These are phyloP conservation scores for Corythoichthys intestinalis DNA, from an alignment of 2,113 vertebrate species.

Conservation along the genomic window DNA sequence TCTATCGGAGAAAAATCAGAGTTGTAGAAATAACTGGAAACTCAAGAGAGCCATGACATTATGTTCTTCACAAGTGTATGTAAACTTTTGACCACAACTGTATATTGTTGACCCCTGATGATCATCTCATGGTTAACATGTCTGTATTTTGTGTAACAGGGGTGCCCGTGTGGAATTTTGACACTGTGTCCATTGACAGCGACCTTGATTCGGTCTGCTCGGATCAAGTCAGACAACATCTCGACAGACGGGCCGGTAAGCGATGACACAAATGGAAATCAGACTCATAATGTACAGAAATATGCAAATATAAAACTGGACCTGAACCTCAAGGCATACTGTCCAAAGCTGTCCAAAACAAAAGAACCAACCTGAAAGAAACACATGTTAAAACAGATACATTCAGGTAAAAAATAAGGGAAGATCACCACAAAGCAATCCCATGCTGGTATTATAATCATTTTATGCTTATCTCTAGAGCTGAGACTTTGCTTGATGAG, in stretches of 20 bases:
- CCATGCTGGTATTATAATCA: neutral
- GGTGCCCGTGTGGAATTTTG: conserved; percentile 65
- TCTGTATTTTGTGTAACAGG: conserved; percentile 41
- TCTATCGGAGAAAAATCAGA: no score
- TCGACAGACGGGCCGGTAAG: conserved; percentile 48
- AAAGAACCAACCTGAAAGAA: conserved; percentile 12
- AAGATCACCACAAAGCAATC: neutral
- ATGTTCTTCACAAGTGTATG: no score
- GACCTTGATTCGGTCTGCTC: conserved; percentile 72
- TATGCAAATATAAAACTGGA: neutral
- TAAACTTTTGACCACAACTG: no score
- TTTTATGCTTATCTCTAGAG: conserved; percentile 21
- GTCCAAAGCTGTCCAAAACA: neutral
- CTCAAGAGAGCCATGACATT: no score
- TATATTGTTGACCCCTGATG: no score
- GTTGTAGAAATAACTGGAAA: no score
- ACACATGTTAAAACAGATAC: conserved; percentile 22
- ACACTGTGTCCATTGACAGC: conserved; percentile 69
- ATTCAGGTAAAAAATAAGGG: conserved; percentile 40
- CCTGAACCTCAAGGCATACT: no score
- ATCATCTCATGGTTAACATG: neutral
- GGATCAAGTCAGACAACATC: conserved; percentile 51
- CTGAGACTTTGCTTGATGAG: conserved; percentile 2
- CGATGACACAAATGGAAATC: conserved; percentile 17
- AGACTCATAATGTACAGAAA: neutral